Conservation (phyloP, 2,113 vertebrate species). For the Saguinus midas region DNA sequence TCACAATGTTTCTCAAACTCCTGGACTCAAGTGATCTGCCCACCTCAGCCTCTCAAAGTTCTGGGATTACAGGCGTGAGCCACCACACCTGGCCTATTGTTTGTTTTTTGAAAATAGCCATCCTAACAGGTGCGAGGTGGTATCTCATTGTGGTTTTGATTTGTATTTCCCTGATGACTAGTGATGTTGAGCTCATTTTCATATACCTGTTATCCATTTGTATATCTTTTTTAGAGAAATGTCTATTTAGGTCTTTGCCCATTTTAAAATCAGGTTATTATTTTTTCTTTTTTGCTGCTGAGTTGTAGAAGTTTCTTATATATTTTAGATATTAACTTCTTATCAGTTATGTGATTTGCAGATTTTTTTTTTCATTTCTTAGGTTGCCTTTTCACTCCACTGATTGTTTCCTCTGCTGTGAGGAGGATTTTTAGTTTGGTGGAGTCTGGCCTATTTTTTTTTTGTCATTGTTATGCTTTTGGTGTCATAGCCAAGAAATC, state of each 20-base stretch:
- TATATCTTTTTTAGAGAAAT: neutral
- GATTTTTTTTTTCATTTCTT: neutral
- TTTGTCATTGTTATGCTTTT: neutral
- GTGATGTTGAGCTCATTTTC: neutral
- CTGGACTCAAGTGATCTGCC: too few species aligned
- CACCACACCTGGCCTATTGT: too few species aligned
- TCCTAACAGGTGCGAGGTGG: neutral
- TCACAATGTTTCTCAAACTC: too few species aligned
- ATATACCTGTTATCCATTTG: neutral
- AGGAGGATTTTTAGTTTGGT: neutral
- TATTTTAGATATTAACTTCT: neutral
- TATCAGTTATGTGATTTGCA: neutral
- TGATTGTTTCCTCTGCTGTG: neutral
- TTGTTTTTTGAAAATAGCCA: neutral
- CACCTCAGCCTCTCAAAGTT: too few species aligned
- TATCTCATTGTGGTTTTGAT: neutral
- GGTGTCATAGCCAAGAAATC: neutral
- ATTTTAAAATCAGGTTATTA: neutral
- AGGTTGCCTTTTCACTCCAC: neutral
- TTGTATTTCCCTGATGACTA: neutral
- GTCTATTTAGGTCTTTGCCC: neutral
- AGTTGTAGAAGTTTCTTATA: neutral
- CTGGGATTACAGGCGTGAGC: too few species aligned
- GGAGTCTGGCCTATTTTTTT: neutral
- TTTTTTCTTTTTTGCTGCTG: neutral